Evolutionary conservation across 2,888 invertebrate genomes (phyloP), one percentile per base, ranked within the genome.

Genomic region (Vandiemenella viatica): DNA sequence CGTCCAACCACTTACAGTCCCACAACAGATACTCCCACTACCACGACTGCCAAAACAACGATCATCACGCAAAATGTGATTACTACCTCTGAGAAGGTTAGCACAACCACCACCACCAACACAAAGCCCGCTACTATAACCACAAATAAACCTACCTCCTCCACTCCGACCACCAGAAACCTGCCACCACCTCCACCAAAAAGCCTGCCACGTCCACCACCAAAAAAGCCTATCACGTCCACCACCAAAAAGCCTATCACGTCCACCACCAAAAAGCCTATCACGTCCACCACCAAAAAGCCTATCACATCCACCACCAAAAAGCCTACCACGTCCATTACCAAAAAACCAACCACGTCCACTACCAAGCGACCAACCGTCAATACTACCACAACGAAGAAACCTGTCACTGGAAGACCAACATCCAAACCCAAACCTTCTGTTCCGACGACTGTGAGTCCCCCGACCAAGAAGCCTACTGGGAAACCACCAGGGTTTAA

Each of bases 91-190:
- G 37, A 22, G 13, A 18, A 23, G 53, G 48, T 54, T 45, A 37
- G 54, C 55, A 50, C 58, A 37, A 37, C 57, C 41, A 58, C 57
- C 41, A 61, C 63, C 5, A 60, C 60, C 21, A 58, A 46, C 38
- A 50, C 57, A 15, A 61, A 62, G 37, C 63, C 61, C 50, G 58
- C 63, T 16, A 60, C 62, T 37, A 63, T 63, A 18, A 67, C 65
- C 4, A 62, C 64, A 1, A 58, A 64, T 53, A 65, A 68, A 50
- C 59, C 62, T 56, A 63, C 67, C 3, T 66, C 66, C 52, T 55
- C 62, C 10, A 56, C 51, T 16, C 48, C 42, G 13, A 46, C 38
- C 8, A n/a, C 37, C 17, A 46, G n/a, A n/a, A 17, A 44, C 37
- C 46, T 7, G 13, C 41, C 6, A 48, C 48, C 5, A 52, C 52